A percentile compares a stretch with the other conserved stretches of the same genome.
phyloP scores from a whole-genome alignment of 2,113 vertebrate genomes.

The Pelecanoides urinatrix region DNA sequence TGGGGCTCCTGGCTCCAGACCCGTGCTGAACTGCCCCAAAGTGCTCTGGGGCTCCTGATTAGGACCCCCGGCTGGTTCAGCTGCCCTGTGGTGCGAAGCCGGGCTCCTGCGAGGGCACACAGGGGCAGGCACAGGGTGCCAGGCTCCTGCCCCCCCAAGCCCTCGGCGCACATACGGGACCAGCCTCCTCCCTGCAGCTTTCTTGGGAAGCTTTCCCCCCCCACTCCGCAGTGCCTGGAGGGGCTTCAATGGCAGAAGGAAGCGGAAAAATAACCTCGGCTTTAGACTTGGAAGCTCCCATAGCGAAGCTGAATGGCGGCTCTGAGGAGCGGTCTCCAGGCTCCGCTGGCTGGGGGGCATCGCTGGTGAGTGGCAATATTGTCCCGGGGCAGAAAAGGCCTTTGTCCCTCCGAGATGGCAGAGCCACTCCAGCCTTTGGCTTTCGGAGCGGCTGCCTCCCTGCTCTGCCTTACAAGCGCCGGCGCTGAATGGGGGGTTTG shows the following conservation, averaged over 20 bases:
- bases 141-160: not conserved
- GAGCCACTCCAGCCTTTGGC: conserved; percentile 25
- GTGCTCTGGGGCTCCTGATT: rapidly evolving
- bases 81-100: not conserved
- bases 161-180: not conserved
- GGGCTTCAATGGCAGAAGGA: not conserved
- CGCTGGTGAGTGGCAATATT: conserved; percentile 47
- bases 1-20: not conserved
- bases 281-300: not conserved
- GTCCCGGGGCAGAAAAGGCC: conserved; percentile 53
- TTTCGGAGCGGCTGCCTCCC: not conserved
- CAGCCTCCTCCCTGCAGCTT: not conserved
- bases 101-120: not conserved
- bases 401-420: conserved; percentile 28
- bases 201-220: not conserved
- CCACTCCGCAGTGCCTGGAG: not conserved
- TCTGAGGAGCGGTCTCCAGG: not conserved
- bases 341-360: not conserved
- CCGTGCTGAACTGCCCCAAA: not conserved
- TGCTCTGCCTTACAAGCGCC: not conserved
- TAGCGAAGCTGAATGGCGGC: not conserved
- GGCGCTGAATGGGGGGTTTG: conserved; percentile 16
- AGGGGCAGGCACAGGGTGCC: rapidly evolving
- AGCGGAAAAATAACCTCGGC: not conserved
- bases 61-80: not conserved